These are phyloP conservation scores for Tachystola acroxantha DNA, from an alignment of 2,888 invertebrate species.

Conservation along the genomic window DNA sequence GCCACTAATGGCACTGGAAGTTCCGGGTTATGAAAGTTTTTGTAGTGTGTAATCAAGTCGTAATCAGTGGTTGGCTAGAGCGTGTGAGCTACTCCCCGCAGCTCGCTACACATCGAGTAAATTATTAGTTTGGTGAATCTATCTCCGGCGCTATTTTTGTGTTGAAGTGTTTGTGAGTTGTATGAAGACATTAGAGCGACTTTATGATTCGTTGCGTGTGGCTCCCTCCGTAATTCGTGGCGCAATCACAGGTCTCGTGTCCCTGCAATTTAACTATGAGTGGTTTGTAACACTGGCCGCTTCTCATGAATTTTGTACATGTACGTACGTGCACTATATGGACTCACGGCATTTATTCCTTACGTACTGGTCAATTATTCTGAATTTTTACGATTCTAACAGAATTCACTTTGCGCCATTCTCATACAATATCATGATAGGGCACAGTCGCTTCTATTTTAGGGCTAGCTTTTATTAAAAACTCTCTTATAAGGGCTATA, in stretches of 20 bases:
- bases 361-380: not conserved
- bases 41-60: constrained; percentile 70
- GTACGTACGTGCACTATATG: too few species aligned
- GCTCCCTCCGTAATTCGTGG: constrained; percentile 53
- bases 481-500: not conserved
- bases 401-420: too few species aligned
- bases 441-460: too few species aligned
- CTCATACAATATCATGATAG: too few species aligned
- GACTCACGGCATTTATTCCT: constrained; percentile 24
- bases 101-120: constrained; percentile 44
- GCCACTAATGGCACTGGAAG: constrained; percentile 65
- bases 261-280: constrained; percentile 53
- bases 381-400: too few species aligned
- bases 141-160: constrained; percentile 45
- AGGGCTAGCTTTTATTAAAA: too few species aligned
- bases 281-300: too few species aligned
- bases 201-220: constrained; percentile 66
- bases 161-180: constrained; percentile 43
- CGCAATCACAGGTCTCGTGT: constrained; percentile 55
- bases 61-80: constrained; percentile 66
- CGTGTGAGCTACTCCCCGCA: constrained; percentile 62
- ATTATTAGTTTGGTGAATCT: constrained; percentile 61
- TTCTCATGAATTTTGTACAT: too few species aligned
- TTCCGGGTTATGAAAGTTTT: constrained; percentile 74
- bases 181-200: constrained; percentile 72